A percentile compares a stretch with the other conserved stretches of the same genome.
These are phyloP conservation scores for Drosophila gunungcola DNA, from an alignment of 1,140 invertebrate species.

Conservation along the genomic window DNA sequence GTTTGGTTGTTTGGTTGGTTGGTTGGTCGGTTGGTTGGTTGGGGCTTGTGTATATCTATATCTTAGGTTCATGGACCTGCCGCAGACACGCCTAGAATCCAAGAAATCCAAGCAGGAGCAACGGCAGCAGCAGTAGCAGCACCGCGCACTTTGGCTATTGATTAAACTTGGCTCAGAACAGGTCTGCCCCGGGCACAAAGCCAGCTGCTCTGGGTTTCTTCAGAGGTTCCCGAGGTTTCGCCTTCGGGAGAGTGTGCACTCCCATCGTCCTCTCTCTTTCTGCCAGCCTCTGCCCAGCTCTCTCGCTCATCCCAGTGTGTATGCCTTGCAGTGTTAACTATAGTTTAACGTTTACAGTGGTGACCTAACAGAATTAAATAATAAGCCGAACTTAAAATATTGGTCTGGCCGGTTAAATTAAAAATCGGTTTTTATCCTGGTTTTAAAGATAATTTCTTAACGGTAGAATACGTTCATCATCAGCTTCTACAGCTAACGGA, in stretches of 20 bases:
- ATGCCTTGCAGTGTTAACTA: constrained; percentile 51
- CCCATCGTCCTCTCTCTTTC: constrained; percentile 27
- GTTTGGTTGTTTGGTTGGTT: background rate
- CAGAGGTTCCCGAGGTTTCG: constrained; percentile 28
- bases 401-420: too few relatives aligned
- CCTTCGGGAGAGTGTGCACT: constrained; percentile 45
- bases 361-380: background rate
- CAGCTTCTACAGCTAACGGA: background rate
- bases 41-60: constrained; percentile 23
- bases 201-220: constrained; percentile 8
- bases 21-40: background rate
- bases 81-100: constrained; percentile 79
- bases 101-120: constrained; percentile 55
- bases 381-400: background rate
- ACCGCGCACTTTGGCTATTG: constrained; percentile 60
- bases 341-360: background rate
- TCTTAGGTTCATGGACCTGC: constrained; percentile 78
- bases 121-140: constrained; percentile 42
- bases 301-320: constrained; percentile 42
- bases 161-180: constrained; percentile 80
- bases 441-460: background rate
- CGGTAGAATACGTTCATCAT: background rate
- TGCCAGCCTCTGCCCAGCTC: constrained; percentile 6
- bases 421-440: too few relatives aligned
- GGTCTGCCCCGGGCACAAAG: constrained; percentile 54